Percentiles rank a stretch among this genome's conserved stretches.
phyloP scores from a whole-genome alignment of 1,140 invertebrate species.

The Drosophila ohnishii region DNA sequence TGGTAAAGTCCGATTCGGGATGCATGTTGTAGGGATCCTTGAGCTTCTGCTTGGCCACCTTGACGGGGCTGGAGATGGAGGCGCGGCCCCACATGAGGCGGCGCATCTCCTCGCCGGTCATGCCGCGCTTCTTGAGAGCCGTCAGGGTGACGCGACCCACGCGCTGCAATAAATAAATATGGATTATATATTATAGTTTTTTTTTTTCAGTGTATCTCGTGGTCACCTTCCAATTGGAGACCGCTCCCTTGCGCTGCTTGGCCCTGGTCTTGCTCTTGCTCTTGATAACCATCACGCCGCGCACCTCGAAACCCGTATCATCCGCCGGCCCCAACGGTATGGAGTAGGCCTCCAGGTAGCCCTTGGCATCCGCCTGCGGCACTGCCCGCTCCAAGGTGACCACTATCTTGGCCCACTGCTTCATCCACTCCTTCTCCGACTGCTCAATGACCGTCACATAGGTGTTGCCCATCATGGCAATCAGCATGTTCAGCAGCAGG shows the following conservation, averaged over 20 bases:
- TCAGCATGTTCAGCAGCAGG: conserved; percentile 97
- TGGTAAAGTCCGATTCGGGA: conserved; percentile 84
- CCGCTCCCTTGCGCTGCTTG: conserved; percentile 97
- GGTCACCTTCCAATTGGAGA: conserved; percentile 97
- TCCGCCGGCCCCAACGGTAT: conserved; percentile 94
- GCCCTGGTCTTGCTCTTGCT: conserved; percentile 97
- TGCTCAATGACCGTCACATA: conserved; percentile 99
- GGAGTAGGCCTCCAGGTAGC: conserved; percentile 97
- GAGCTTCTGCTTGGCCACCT: conserved; percentile 84
- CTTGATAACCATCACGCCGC: conserved; percentile 99
- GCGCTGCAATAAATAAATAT: conserved; percentile 84
- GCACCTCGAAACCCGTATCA: conserved; percentile 90
- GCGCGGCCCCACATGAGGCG: conserved; percentile 94
- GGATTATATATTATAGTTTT: too few species aligned
- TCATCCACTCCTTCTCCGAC: conserved; percentile 99
- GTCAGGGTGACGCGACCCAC: conserved; percentile 94
- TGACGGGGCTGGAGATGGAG: conserved; percentile 93
- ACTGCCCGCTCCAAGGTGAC: conserved; percentile 97
- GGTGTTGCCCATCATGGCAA: conserved; percentile 99
- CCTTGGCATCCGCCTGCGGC: conserved; percentile 93
- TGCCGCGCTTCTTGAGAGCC: conserved; percentile 90
- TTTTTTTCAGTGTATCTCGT: background rate
- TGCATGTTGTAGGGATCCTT: conserved; percentile 80
- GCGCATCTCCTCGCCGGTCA: conserved; percentile 93
- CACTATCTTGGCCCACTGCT: conserved; percentile 99